Evolutionary conservation across 1,140 invertebrate species (phyloP), one percentile per base, ranked within the genome.

Genomic region (Bombus superbus): DNA sequence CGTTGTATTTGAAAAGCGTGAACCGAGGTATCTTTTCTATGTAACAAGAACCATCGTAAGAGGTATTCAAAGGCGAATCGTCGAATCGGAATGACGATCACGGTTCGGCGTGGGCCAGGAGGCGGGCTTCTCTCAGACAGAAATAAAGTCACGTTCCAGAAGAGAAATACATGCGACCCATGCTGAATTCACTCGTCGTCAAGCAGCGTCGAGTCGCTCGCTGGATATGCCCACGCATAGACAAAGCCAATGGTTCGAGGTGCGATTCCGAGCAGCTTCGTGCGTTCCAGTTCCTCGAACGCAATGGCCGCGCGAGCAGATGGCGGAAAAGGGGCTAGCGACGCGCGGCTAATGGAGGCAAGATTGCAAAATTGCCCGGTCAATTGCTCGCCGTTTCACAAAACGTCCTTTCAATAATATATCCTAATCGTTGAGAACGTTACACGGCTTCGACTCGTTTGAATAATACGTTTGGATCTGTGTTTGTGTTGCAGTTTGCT

Each of bases 71-170:
- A n/a, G 2, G 10, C 9, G 22, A 35, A 42, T 53, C 32, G 25
- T 81, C 22, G 18, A 38, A 32, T 84, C 68, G 47, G 25, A 62
- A 84, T 79, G 83, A 35, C 68, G 77, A 85, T 85, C 83, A 80
- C 76, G 77, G 32, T 28, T 38, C 32, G 38, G 68, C 25, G 40
- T 44, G 68, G 42, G 76, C 68, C 74, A 68, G 32, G 13, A 10
- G 81, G 15, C 38, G n/a, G 18, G 11, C 53, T 64, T 53, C n/a
- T 42, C 22, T 35, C 15, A 35, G 83, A 47, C 76, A 25, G 53
- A 80, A 85, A 85, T 85, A 85, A 85, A 80, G 76, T 85, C 83
- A 85, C 83, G 76, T 85, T 80, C 68, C 76, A 53, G 38, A 38
- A 47, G 47, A 73, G 68, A 85, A 85, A 80, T 53, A 85, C 77